A percentile compares a stretch with the other conserved stretches of the same genome.
Evolutionary conservation across 2,113 vertebrate species (phyloP).

Genomic region (Chloroceryle aenea): DNA sequence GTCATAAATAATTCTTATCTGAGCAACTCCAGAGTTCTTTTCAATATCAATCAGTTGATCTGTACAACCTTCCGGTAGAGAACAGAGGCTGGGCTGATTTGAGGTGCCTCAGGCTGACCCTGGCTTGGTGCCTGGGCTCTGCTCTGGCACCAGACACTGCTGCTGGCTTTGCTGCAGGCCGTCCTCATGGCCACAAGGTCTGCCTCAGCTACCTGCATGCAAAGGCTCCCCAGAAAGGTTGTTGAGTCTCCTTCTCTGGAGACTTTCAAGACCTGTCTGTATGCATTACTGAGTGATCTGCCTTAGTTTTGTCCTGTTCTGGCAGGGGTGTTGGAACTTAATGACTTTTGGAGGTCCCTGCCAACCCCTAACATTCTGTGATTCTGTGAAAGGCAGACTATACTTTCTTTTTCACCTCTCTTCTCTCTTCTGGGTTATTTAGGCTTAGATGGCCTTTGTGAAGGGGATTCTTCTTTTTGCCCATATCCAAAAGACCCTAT

Average conservation of each 20-base stretch:
- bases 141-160: background rate
- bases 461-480: background rate
- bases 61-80: background rate
- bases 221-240: too few species aligned
- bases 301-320: too few species aligned
- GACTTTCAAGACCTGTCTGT: too few species aligned
- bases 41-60: background rate
- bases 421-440: background rate
- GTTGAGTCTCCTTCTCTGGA: too few species aligned
- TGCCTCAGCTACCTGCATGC: background rate
- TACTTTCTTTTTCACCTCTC: background rate
- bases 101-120: background rate
- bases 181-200: background rate
- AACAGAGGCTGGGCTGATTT: background rate
- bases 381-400: background rate
- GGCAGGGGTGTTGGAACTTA: too few species aligned
- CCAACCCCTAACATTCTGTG: too few species aligned
- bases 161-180: background rate
- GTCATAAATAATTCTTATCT: background rate
- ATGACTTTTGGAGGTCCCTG: too few species aligned
- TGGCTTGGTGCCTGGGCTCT: fast-evolving
- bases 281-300: too few species aligned
- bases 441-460: background rate
- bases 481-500: background rate
- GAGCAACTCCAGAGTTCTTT: background rate